Base-by-base conservation (phyloP, 2,113 vertebrate species). In the Mesembrinibis cayennensis region DNA sequence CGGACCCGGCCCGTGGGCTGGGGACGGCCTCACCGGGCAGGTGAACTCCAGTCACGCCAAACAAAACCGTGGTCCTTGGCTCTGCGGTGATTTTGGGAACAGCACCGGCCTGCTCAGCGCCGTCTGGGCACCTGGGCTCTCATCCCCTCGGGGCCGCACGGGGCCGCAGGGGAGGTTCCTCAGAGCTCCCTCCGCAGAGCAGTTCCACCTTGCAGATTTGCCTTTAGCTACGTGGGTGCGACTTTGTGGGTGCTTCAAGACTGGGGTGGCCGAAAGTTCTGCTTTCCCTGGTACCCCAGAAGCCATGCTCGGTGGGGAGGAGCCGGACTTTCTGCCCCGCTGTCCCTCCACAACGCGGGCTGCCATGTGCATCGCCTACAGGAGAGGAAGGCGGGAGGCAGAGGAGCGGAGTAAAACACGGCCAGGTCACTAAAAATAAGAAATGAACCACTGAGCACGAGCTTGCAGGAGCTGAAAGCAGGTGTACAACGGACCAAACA, bases 261-360 rank as follows among this genome's bases (percentile, higher is more conserved):
- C 11, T 13, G 61, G 38, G 21, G 40, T 2, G 30, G 29, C 42
- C 50, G 50, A 16, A 44, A 38, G 34, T 19, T 87, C 53, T 91
- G 55, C 77, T 78, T 22, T 72, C 65, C 38, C 14, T 55, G 8
- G 11, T 13, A 2, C 14, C 19, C 6, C 25, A 32, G 22, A 44
- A 56, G 42, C 16, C 6, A 3, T 0, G 4, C 27, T 59, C 1
- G 0, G 38, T 1, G 5, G 13, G 73, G 15, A 80, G 58, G 13
- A 94, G 17, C 38, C 7, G 45, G 73, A 26, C 27, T 32, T 95
- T 63, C 29, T 69, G 20, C 38, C 20, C 47, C 19, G 0, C 13
- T 38, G 11, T 40, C 34, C 36, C 71, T 49, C 36, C 13, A 4
- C 2, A 3, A 25, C 3, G 4, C 8, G 27, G 44, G 76, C 67